phyloP scores from a whole-genome alignment of 2,888 invertebrate genomes.

The Aphodius granarius region DNA sequence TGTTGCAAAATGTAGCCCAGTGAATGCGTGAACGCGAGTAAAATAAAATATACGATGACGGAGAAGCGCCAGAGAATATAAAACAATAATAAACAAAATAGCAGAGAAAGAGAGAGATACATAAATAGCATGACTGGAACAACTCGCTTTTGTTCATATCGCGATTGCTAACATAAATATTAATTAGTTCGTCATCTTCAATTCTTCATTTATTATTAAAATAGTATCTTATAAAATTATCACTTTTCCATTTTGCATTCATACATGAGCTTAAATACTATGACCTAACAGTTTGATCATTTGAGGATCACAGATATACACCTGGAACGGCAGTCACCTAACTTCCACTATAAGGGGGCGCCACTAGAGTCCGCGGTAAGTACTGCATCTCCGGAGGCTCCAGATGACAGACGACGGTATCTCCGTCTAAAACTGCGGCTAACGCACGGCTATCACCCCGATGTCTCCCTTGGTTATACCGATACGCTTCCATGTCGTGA shows the following conservation, averaged over 20 bases:
- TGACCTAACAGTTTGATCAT: conserved; percentile 50
- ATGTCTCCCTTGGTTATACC: conserved; percentile 57
- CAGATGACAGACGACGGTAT: conserved; percentile 83
- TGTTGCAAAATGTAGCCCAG: not conserved
- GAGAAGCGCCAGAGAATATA: not conserved
- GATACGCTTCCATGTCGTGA: conserved; percentile 56
- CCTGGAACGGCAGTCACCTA: conserved; percentile 56
- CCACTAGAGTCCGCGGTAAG: conserved; percentile 59
- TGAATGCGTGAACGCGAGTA: not conserved
- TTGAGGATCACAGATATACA: conserved; percentile 56
- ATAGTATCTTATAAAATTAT: conserved; percentile 55
- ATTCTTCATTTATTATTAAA: conserved; percentile 46
- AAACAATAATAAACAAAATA: conserved; percentile 18
- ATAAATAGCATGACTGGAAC: conserved; percentile 48
- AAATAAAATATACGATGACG: conserved; percentile 5
- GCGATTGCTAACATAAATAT: conserved; percentile 47
- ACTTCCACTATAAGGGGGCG: conserved; percentile 66
- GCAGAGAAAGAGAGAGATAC: conserved; percentile 32
- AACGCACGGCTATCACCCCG: conserved; percentile 63
- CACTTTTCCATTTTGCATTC: conserved; percentile 48
- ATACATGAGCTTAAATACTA: conserved; percentile 50
- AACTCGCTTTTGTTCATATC: conserved; percentile 46
- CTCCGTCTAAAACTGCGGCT: conserved; percentile 82
- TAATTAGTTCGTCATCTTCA: conserved; percentile 48
- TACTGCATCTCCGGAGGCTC: conserved; percentile 68